Base-by-base conservation (phyloP, 2,113 vertebrate genomes). In the Cardinalis cardinalis region DNA sequence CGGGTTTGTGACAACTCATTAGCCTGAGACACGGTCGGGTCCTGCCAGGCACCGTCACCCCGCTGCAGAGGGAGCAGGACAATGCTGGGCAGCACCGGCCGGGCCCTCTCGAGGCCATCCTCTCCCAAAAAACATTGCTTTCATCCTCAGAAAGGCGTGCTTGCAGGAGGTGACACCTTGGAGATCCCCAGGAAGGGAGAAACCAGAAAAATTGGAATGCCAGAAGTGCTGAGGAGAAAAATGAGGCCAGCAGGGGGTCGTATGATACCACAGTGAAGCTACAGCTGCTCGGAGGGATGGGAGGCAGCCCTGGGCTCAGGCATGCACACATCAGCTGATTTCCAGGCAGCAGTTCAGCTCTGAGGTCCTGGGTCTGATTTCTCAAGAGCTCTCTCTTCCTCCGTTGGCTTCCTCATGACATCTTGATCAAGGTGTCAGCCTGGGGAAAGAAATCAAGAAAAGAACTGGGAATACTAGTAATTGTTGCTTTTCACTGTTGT, bases 1-100 rank as follows among this genome's bases (percentile, higher is more conserved):
- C 18, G 94, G 88, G 76, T 66, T 93, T 93, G 82, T 94, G 93
- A 94, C 95, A 95, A 95, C 92, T 96, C 94, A 89, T 97, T 96
- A 97, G 96, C 91, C 86, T 77, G 95, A 64, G 95, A 91, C 72
- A 49, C 53, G 40, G 70, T 65, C 8, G 17, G 79, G 86, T 95
- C 84, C 93, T 95, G 85, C 76, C 79, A 53, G 85, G 53, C 44
- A 87, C 58, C 3, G 0, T 61, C 86, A 59, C 74, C 61, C 71
- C 7, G 3, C 78, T 31, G 43, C 87, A 73, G 51, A 31, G 19
- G 55, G 65, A 94, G 82, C 7, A 10, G 70, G 68, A 73, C 5
- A 3, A 20, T n/a, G 71, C 73, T 0, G 23, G 60, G 61, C 28
- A 61, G 17, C 44, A 28, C 21, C 4, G 2, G 80, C 41, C 5